Percentiles rank a stretch among this genome's conserved stretches.
Conservation (phyloP, 2,888 invertebrate species). For the Phorcus lineatus region DNA sequence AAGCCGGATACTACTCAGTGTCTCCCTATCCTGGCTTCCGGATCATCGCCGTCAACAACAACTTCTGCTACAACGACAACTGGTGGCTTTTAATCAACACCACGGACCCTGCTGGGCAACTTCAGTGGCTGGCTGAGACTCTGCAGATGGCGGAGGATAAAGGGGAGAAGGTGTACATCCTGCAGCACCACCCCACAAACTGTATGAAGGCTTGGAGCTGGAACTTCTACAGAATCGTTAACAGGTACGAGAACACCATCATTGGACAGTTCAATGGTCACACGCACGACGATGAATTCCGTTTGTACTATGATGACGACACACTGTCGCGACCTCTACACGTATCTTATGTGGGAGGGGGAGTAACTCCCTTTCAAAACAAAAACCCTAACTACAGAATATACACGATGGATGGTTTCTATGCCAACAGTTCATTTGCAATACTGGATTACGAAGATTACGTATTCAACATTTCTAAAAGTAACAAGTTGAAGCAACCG, state of each 20-base stretch:
- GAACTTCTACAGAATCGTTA: constrained; percentile 80
- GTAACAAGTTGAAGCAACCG: too few species aligned
- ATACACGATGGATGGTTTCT: constrained; percentile 94
- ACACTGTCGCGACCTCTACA: constrained; percentile 79
- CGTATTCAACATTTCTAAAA: too few species aligned
- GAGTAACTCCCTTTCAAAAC: constrained; percentile 83
- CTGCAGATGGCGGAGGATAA: constrained; percentile 83
- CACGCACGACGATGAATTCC: constrained; percentile 85
- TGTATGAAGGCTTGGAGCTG: constrained; percentile 88
- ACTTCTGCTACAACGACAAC: constrained; percentile 92
- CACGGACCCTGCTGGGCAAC: constrained; percentile 86
- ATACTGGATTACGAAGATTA: neutral
- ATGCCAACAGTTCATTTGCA: constrained; percentile 66
- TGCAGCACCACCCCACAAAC: constrained; percentile 88
- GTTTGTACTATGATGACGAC: constrained; percentile 81
- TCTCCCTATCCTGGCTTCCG: constrained; percentile 83
- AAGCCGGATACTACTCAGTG: constrained; percentile 88
- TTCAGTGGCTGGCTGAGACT: constrained; percentile 85
- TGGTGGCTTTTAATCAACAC: constrained; percentile 90
- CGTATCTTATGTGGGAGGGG: constrained; percentile 89
- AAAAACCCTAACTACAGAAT: constrained; percentile 95
- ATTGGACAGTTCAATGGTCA: constrained; percentile 80
- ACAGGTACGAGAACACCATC: constrained; percentile 75
- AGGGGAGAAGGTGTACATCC: constrained; percentile 80
- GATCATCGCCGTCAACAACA: constrained; percentile 87